Evolutionary conservation across 1,140 invertebrate genomes (phyloP), one percentile per base, ranked within the genome.

Genomic region (Drosophila nannoptera): DNA sequence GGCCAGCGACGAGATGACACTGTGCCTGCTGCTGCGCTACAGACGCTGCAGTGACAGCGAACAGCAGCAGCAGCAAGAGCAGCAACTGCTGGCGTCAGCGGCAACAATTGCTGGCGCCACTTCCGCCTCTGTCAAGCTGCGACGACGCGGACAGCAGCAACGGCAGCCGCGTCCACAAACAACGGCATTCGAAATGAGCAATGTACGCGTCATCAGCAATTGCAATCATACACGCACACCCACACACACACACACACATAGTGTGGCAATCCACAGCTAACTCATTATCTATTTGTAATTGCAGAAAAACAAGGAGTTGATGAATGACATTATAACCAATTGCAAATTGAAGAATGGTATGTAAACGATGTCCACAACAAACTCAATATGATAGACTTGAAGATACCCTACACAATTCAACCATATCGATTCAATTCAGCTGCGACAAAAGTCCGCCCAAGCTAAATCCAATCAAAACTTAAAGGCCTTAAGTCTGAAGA

Each of bases 301-400:
- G 56, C 92, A 93, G 93, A 93, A 93, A 91, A 93, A 93, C 87
- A 93, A 93, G 88, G 92, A 93, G 76, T 89, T 93, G 68, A 93
- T 93, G 92, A 92, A 92, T 78, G 92, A 93, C 76, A 89, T 93
- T 59, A 90, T 93, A n/a, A 91, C 90, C 54, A 92, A 91, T 77
- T 92, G 92, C 81, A 93, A 93, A 89, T 87, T 93, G 35, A 93
- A 92, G 90, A 93, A 93, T 89, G 92, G 92, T 93, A 89, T 91
- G 86, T 6, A 52, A 42, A 45, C 38, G 40, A 52, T 31, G 36
- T 40, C 1, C 9, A n/a, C 9, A 4, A 40, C 38, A 40, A 40
- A 40, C 0, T 4, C 4, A 40, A 40, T 1, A 4, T 40, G 40
- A 43, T 14, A 14, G 12, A 14, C 12, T 7, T 43, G 6, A n/a